Evolutionary conservation across 2,113 vertebrate species (phyloP).

Genomic region (Hepsetus odoe): DNA sequence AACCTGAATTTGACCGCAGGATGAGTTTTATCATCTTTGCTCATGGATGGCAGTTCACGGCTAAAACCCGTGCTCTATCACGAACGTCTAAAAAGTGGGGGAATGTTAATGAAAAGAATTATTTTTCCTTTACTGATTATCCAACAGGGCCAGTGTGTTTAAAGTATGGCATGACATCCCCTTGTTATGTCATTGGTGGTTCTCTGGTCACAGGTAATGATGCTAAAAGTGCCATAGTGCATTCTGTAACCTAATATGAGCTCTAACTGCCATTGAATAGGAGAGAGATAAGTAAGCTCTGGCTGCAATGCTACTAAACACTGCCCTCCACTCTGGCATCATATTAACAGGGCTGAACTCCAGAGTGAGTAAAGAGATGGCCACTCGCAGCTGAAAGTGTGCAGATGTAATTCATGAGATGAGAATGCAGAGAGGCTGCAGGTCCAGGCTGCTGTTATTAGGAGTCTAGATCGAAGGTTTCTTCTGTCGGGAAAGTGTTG

Average conservation of each 20-base stretch:
- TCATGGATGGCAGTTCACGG: neutral
- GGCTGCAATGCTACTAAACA: neutral
- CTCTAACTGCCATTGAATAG: constrained; percentile 12
- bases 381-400: constrained; percentile 17
- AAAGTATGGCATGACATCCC: neutral
- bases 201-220: neutral
- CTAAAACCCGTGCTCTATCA: neutral
- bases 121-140: neutral
- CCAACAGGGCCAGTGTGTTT: constrained; percentile 1
- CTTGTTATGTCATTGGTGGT: neutral
- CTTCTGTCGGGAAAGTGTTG: neutral
- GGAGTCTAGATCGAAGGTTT: neutral
- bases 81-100: neutral
- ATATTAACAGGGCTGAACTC: constrained; percentile 40
- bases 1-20: constrained; percentile 38
- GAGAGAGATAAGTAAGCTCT: constrained; percentile 20
- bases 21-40: constrained; percentile 84
- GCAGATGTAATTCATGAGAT: neutral
- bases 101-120: constrained; percentile 7
- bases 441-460: neutral
- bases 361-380: constrained; percentile 15
- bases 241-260: neutral
- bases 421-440: neutral
- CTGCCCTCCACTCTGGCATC: constrained; percentile 32
- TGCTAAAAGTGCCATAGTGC: constrained; percentile 5